phyloP scores from a whole-genome alignment of 2,797 vertebrate species.

The Neomorphus geoffroyi region DNA sequence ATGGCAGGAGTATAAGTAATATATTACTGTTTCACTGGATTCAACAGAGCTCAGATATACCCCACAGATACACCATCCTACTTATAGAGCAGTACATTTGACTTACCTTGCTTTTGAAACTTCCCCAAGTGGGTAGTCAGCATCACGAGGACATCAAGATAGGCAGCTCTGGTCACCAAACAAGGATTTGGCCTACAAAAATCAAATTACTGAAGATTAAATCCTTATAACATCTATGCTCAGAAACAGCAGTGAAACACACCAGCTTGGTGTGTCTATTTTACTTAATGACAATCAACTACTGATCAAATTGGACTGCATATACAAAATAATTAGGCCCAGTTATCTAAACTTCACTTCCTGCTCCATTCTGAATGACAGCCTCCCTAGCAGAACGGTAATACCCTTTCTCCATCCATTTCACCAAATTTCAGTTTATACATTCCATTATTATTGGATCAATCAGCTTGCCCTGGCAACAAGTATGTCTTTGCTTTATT shows the following conservation, averaged over 20 bases:
- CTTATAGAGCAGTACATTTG: neutral
- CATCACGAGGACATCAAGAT: constrained; percentile 84
- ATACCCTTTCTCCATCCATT: neutral
- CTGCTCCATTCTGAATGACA: neutral
- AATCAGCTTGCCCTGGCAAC: neutral
- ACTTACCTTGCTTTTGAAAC: constrained; percentile 50
- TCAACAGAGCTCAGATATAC: neutral
- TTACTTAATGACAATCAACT: neutral
- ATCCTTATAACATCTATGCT: neutral
- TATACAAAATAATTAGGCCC: neutral
- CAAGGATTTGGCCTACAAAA: constrained; percentile 85
- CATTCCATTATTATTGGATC: neutral
- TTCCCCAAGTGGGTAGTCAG: constrained; percentile 76
- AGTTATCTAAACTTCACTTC: neutral
- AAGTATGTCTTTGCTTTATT: neutral
- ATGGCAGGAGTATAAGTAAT: neutral
- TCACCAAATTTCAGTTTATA: neutral
- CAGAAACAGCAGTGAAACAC: neutral
- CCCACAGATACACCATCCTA: neutral
- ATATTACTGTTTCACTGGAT: neutral
- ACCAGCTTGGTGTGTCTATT: neutral
- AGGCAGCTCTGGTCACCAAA: constrained; percentile 90
- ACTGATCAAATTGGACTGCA: neutral
- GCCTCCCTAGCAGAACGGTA: neutral
- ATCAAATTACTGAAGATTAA: constrained; percentile 23